Conservation (phyloP, 2,113 vertebrate genomes). For the Chaetura pelagica region DNA sequence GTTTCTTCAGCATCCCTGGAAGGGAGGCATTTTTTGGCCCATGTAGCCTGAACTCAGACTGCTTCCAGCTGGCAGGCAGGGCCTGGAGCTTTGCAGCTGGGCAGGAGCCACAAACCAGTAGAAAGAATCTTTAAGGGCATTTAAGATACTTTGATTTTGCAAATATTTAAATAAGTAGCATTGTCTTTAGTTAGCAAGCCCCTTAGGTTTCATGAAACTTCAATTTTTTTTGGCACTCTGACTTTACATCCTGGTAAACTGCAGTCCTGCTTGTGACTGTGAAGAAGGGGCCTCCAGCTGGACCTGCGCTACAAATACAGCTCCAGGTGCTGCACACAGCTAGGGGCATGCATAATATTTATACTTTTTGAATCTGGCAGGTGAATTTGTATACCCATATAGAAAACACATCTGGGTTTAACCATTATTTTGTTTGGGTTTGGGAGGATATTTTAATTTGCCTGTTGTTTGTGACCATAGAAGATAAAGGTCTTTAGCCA, state of each 20-base stretch:
- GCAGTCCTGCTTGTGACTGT: not conserved
- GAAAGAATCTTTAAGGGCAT: not conserved
- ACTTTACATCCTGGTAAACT: not conserved
- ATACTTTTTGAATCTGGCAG: not conserved
- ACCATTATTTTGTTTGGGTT: not conserved
- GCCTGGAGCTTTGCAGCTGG: not conserved
- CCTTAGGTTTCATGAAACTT: not conserved
- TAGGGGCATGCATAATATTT: not conserved
- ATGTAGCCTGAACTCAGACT: not conserved
- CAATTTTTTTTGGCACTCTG: not conserved
- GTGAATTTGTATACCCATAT: not conserved
- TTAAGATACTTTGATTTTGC: not conserved
- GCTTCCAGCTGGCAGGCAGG: not conserved
- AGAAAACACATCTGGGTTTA: not conserved
- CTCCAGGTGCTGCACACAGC: not conserved
- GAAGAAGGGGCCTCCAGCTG: not conserved
- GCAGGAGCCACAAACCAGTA: not conserved
- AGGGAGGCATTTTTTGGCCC: not conserved
- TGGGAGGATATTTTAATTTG: not conserved
- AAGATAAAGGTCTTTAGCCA: slow-evolving; percentile 14
- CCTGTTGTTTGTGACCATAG: not conserved
- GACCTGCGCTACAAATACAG: not conserved
- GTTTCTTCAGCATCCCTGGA: not conserved
- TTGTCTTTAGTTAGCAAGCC: not conserved
- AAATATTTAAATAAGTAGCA: not conserved